Evolutionary conservation across 2,113 vertebrate genomes (phyloP).

Genomic region (Sinocyclocheilus grahami): DNA sequence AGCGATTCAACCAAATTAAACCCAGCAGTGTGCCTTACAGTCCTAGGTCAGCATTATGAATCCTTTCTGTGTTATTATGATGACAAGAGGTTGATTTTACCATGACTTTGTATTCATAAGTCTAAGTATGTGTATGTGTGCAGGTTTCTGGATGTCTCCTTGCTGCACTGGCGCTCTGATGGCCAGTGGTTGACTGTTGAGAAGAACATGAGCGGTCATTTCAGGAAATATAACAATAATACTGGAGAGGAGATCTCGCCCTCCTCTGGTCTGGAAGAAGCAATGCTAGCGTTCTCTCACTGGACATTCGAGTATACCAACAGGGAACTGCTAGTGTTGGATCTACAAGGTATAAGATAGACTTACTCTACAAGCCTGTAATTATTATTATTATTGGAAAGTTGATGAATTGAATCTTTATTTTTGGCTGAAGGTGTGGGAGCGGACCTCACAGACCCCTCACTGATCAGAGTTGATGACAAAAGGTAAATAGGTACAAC

Average conservation of each 20-base stretch:
- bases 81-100: background rate
- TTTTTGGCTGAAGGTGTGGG: conserved; percentile 84
- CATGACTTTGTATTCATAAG: too few relatives aligned
- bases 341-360: conserved; percentile 85
- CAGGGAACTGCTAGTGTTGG: conserved; percentile 90
- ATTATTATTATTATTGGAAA: background rate
- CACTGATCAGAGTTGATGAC: conserved; percentile 90
- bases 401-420: background rate
- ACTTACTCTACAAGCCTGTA: background rate
- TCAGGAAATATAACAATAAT: conserved; percentile 95
- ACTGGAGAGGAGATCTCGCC: conserved; percentile 91
- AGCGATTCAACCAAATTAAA: conserved; percentile 92
- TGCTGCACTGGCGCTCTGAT: conserved; percentile 88
- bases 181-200: conserved; percentile 95
- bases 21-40: conserved; percentile 81
- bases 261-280: conserved; percentile 84
- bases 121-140: conserved; percentile 4
- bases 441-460: conserved; percentile 91
- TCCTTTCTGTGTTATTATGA: background rate
- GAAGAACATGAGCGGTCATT: conserved; percentile 88
- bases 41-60: conserved; percentile 76
- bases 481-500: conserved; percentile 76
- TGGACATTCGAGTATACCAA: conserved; percentile 92
- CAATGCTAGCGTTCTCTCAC: conserved; percentile 92
- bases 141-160: conserved; percentile 92